These are phyloP conservation scores for Platycercus adscitus DNA, from an alignment of 2,113 vertebrate genomes.

Conservation along the genomic window DNA sequence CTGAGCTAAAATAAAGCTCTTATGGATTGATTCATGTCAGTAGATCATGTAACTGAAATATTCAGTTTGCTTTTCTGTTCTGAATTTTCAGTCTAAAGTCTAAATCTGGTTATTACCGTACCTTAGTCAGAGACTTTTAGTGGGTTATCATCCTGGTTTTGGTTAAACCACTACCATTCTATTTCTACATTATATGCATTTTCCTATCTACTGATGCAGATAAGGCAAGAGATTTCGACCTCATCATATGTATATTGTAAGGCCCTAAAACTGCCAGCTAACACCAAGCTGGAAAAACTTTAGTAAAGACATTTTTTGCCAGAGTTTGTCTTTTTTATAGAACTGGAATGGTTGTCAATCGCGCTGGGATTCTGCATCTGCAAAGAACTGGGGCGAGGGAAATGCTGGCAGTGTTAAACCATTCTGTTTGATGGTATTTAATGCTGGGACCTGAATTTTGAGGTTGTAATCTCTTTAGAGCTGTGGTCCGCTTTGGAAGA, in stretches of 20 bases:
- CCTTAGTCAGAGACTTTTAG: neutral
- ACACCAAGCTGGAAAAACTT: neutral
- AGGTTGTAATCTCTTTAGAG: slow-evolving; percentile 25
- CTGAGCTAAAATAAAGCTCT: neutral
- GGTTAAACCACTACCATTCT: neutral
- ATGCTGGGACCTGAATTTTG: slow-evolving; percentile 11
- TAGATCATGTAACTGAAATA: neutral
- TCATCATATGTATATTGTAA: neutral
- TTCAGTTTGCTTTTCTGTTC: neutral
- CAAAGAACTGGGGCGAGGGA: neutral
- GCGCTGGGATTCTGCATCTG: slow-evolving; percentile 13
- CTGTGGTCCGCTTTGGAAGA: neutral
- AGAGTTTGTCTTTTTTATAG: neutral
- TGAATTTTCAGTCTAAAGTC: neutral
- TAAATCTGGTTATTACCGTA: neutral
- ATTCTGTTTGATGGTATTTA: neutral
- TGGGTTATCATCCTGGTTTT: neutral
- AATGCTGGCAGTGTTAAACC: slow-evolving; percentile 25
- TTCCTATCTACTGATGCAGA: neutral
- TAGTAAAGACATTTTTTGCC: neutral
- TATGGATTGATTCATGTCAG: neutral
- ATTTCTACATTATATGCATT: neutral
- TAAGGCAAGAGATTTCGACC: neutral
- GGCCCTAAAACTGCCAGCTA: neutral
- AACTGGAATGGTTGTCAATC: neutral